These are phyloP conservation scores for Trachythela sp. DNA, from an alignment of 64 coral and sea anemone genomes.

Conservation along the genomic window DNA sequence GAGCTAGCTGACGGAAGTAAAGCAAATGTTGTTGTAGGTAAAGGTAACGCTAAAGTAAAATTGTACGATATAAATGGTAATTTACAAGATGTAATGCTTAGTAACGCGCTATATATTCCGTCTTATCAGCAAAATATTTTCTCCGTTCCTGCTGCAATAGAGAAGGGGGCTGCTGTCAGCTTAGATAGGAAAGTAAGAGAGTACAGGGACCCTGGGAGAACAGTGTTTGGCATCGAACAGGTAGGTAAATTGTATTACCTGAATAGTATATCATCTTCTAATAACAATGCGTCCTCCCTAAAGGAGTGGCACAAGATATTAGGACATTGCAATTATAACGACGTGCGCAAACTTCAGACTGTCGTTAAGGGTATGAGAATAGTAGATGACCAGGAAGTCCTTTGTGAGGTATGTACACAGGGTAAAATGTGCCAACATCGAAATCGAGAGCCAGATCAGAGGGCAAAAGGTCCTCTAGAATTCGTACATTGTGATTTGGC, in stretches of 20 bases:
- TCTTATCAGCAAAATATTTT: neutral
- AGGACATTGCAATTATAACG: constrained; percentile 27
- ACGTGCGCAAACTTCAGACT: constrained; percentile 19
- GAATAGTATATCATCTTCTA: neutral
- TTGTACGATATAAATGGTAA: neutral
- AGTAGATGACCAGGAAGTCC: neutral
- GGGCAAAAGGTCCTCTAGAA: constrained; percentile 23
- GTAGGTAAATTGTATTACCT: neutral
- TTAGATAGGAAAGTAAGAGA: neutral
- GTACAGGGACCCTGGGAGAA: neutral
- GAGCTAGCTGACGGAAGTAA: constrained; percentile 13
- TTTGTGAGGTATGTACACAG: constrained; percentile 34
- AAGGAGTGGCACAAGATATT: constrained; percentile 33
- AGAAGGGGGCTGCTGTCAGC: neutral
- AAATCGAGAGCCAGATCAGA: constrained; percentile 15
- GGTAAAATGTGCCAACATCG: constrained; percentile 36
- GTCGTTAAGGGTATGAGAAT: constrained; percentile 31
- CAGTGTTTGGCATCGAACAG: neutral
- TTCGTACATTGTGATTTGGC: constrained; percentile 44
- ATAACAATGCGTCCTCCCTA: neutral
- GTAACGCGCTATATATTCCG: neutral
- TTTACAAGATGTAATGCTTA: neutral
- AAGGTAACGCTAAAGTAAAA: neutral
- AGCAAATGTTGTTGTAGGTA: neutral
- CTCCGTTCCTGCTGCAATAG: neutral